A percentile compares a stretch with the other conserved stretches of the same genome.
Evolutionary conservation across 2,888 invertebrate species (phyloP).

Genomic region (Ceramica pisi): DNA sequence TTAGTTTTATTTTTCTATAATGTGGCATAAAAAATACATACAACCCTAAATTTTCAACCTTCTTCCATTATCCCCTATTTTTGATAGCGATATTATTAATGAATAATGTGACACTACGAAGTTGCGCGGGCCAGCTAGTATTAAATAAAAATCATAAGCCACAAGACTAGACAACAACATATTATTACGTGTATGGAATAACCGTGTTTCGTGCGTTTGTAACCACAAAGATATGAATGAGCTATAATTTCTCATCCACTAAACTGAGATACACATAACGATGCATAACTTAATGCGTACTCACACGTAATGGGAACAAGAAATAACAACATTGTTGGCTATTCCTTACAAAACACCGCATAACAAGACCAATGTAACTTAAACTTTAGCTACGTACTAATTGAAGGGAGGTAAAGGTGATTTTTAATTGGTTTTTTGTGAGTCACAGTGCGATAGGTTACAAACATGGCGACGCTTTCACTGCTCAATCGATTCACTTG

Average conservation of each 20-base stretch:
- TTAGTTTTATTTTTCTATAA: too few relatives aligned
- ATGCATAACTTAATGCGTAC: slow-evolving; percentile 24
- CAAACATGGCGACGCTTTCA: slow-evolving; percentile 70
- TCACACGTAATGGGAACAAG: slow-evolving; percentile 43
- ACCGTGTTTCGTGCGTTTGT: slow-evolving; percentile 1
- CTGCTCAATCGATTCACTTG: slow-evolving; percentile 71
- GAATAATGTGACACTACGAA: too few relatives aligned
- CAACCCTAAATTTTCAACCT: too few relatives aligned
- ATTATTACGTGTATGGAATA: slow-evolving; percentile 3
- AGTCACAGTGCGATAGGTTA: slow-evolving; percentile 69
- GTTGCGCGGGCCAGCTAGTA: too few relatives aligned
- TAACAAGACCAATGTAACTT: slow-evolving; percentile 36
- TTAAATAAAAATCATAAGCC: slow-evolving; percentile 11
- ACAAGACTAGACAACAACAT: slow-evolving; percentile 19
- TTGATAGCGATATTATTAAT: too few relatives aligned
- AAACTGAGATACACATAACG: slow-evolving; percentile 19
- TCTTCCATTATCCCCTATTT: too few relatives aligned
- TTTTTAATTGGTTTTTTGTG: slow-evolving; percentile 51
- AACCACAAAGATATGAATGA: slow-evolving; percentile 18
- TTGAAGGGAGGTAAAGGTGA: slow-evolving; percentile 27
- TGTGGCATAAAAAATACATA: too few relatives aligned
- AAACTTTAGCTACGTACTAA: slow-evolving; percentile 26
- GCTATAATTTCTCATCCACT: slow-evolving; percentile 17
- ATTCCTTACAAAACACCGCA: slow-evolving; percentile 42
- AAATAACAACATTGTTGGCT: slow-evolving; percentile 32